phyloP scores from a whole-genome alignment of 1,140 invertebrate species.

The Cryptotermes secundus region DNA sequence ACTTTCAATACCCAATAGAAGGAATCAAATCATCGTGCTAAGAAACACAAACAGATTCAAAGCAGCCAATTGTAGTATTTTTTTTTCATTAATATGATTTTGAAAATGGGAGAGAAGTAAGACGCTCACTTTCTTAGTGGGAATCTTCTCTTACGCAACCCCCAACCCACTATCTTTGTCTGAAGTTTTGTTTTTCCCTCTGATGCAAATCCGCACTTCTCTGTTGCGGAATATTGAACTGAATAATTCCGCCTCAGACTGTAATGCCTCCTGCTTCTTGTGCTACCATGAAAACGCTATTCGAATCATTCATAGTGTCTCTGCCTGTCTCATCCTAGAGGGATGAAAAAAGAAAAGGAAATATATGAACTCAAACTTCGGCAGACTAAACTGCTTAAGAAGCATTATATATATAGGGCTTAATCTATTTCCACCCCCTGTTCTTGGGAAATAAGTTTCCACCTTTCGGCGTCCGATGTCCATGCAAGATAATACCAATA shows the following conservation, averaged over 20 bases:
- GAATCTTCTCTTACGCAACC: not conserved
- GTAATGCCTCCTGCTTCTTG: not conserved
- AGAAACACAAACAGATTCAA: not conserved
- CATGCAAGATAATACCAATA: not conserved
- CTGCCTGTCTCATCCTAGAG: not conserved
- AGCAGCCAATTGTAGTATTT: not conserved
- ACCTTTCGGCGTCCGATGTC: not conserved
- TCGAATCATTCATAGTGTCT: not conserved
- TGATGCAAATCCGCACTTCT: not conserved
- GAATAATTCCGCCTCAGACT: not conserved
- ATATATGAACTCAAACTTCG: not conserved
- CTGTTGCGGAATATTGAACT: not conserved
- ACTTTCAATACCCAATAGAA: not conserved
- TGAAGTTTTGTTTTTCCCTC: constrained; percentile 4
- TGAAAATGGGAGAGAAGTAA: not conserved
- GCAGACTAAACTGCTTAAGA: not conserved
- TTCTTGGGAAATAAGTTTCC: constrained; percentile 6
- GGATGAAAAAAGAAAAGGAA: not conserved
- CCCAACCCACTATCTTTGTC: not conserved
- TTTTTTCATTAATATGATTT: not conserved
- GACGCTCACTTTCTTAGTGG: not conserved
- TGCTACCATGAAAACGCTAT: not conserved
- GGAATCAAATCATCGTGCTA: not conserved
- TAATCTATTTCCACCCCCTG: constrained; percentile 3
- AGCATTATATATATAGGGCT: not conserved